Evolutionary conservation across 2,888 invertebrate species (phyloP).

Genomic region (Alitta virens): DNA sequence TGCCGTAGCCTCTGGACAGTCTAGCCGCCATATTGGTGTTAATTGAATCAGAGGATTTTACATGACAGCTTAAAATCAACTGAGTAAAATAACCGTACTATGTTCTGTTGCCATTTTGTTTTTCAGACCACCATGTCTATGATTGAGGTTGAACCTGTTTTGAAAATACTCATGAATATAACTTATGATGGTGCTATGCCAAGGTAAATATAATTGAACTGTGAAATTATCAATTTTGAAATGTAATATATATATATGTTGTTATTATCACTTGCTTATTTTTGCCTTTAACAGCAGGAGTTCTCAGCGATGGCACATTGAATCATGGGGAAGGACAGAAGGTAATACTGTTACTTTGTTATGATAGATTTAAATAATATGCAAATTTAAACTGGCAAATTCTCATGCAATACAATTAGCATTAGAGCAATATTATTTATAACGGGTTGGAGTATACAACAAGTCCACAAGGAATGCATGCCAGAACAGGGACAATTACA

Average conservation of each 20-base stretch:
- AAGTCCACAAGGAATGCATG: too few species aligned
- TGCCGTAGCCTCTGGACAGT: too few species aligned
- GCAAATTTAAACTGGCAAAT: neutral
- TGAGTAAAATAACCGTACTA: too few species aligned
- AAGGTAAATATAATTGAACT: conserved; percentile 1
- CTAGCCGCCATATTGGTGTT: too few species aligned
- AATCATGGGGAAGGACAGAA: conserved; percentile 64
- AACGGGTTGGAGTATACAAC: too few species aligned
- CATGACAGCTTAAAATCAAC: too few species aligned
- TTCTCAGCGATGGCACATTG: conserved; percentile 21
- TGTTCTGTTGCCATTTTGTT: too few species aligned
- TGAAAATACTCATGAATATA: conserved; percentile 81
- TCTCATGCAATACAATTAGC: too few species aligned
- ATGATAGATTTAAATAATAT: neutral
- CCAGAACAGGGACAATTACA: too few species aligned
- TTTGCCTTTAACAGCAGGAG: conserved; percentile 3
- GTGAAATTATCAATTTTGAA: neutral
- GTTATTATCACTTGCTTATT: neutral
- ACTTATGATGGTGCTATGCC: conserved; percentile 80
- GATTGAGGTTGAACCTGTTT: conserved; percentile 80
- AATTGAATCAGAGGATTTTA: too few species aligned
- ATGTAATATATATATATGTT: neutral
- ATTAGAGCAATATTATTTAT: too few species aligned
- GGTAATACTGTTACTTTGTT: conserved; percentile 30
- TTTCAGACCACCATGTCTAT: conserved; percentile 69